A percentile compares a stretch with the other conserved stretches of the same genome.
phyloP scores from a whole-genome alignment of 2,888 invertebrate species.

The Acanthococcus lagerstroemiae region DNA sequence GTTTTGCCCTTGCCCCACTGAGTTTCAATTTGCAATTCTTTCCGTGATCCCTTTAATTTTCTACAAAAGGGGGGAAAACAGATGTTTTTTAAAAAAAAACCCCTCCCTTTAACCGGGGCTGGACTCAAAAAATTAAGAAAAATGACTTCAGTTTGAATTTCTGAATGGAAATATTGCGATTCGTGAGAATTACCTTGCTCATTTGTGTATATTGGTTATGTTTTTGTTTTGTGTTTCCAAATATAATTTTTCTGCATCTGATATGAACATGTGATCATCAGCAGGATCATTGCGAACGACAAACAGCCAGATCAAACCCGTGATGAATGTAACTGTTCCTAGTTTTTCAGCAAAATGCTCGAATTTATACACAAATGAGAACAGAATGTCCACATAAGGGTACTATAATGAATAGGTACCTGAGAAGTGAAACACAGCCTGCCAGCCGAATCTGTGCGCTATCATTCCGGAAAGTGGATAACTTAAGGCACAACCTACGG shows the following conservation, averaged over 20 bases:
- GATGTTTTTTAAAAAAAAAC: too few relatives aligned
- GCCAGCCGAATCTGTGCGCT: neutral
- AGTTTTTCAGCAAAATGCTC: too few relatives aligned
- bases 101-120: too few relatives aligned
- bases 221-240: neutral
- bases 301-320: neutral
- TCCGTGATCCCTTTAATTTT: too few relatives aligned
- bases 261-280: neutral
- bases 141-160: too few relatives aligned
- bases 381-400: neutral
- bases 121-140: too few relatives aligned
- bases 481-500: neutral
- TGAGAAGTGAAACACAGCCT: neutral
- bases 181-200: too few relatives aligned
- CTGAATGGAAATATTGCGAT: too few relatives aligned
- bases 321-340: neutral
- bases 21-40: too few relatives aligned
- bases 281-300: neutral
- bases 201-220: neutral
- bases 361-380: neutral
- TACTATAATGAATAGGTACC: neutral
- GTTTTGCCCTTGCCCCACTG: too few relatives aligned
- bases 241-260: neutral
- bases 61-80: too few relatives aligned
- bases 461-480: neutral